phyloP scores from a whole-genome alignment of 2,113 vertebrate species.

The Saimiri boliviensis region DNA sequence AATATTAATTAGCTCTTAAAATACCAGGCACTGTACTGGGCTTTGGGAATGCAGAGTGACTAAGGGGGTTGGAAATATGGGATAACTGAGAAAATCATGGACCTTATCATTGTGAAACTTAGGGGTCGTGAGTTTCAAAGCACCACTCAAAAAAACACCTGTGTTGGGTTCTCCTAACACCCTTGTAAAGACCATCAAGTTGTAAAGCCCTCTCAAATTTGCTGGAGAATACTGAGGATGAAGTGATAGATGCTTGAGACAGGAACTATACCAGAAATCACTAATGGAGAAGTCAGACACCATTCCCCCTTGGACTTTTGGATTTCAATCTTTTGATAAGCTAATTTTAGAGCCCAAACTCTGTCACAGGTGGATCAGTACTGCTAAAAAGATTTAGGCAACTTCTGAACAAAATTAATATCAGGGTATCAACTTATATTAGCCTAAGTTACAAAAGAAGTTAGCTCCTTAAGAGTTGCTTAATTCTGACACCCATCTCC shows the following conservation, averaged over 20 bases:
- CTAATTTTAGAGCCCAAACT: not conserved
- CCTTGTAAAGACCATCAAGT: not conserved
- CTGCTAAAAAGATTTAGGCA: not conserved
- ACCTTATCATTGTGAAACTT: not conserved
- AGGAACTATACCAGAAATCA: not conserved
- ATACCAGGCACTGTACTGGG: not conserved
- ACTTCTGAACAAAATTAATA: not conserved
- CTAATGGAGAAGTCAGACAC: not conserved
- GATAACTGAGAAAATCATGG: not conserved
- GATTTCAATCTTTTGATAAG: not conserved
- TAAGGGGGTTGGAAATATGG: fast-evolving
- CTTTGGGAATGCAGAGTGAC: not conserved
- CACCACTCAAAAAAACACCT: not conserved
- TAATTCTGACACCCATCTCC: not conserved
- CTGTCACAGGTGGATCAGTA: not conserved
- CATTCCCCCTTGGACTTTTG: not conserved
- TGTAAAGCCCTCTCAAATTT: not conserved
- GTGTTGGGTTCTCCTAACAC: not conserved
- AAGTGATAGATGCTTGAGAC: not conserved
- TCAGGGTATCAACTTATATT: not conserved
- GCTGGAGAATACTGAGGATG: not conserved
- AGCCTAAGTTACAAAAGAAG: not conserved
- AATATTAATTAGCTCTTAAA: not conserved
- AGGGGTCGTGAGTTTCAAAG: not conserved
- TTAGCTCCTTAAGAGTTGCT: not conserved